Conservation (phyloP, 2,888 invertebrate species). For the Antitype chi region DNA sequence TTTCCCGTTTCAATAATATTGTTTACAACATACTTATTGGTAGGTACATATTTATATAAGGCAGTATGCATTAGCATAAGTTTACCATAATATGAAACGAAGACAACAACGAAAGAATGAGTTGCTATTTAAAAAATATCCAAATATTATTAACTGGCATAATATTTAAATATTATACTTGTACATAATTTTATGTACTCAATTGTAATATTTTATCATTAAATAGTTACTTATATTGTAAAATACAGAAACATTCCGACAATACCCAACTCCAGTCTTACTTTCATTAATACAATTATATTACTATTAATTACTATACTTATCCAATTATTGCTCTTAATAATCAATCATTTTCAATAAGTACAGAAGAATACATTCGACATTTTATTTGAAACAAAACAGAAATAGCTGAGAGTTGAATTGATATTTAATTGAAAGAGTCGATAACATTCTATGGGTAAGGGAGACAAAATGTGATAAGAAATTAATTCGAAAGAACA, state of each 20-base stretch:
- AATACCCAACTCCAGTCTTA: conserved; percentile 63
- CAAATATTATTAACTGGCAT: not conserved
- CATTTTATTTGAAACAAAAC: not conserved
- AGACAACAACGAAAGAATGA: not conserved
- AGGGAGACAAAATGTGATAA: not conserved
- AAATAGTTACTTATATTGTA: conserved; percentile 9
- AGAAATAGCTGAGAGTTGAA: not conserved
- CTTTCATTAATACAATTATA: conserved; percentile 50
- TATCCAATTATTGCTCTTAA: conserved; percentile 48
- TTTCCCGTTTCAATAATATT: not conserved
- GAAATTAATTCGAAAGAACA: not conserved
- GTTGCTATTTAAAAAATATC: not conserved
- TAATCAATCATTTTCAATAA: conserved; percentile 72
- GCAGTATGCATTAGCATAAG: not conserved
- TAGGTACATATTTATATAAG: not conserved
- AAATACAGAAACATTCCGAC: conserved; percentile 52
- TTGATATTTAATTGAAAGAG: not conserved
- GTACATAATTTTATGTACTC: not conserved
- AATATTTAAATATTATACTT: not conserved
- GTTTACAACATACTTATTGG: not conserved
- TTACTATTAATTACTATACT: conserved; percentile 27
- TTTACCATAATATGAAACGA: not conserved
- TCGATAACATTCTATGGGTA: not conserved
- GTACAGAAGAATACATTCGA: conserved; percentile 3
- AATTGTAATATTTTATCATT: conserved; percentile 9